Conservation (phyloP, 2,888 invertebrate genomes). For the Heliconius erato region DNA sequence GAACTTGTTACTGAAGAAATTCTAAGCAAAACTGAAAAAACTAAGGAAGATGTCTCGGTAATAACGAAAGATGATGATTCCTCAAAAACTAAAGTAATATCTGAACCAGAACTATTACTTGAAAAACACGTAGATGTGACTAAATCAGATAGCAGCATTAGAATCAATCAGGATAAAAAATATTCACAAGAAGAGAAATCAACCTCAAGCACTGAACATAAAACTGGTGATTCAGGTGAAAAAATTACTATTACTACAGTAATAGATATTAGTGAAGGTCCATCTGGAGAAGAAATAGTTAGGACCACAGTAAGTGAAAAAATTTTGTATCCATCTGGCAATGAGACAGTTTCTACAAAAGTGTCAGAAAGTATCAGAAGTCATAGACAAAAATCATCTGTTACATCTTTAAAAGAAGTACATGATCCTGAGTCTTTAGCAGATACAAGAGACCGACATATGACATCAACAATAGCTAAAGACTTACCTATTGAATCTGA, state of each 20-base stretch:
- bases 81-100: neutral
- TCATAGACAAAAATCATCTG: neutral
- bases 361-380: constrained; percentile 45
- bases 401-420: neutral
- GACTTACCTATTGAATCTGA: neutral
- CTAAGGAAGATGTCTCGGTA: neutral
- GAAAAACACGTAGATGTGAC: neutral
- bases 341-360: constrained; percentile 41
- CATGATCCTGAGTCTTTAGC: neutral
- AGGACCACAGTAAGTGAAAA: constrained; percentile 45
- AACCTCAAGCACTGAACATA: constrained; percentile 13
- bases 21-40: constrained; percentile 21
- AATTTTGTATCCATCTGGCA: constrained; percentile 44
- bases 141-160: neutral
- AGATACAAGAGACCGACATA: neutral
- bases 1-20: constrained; percentile 57
- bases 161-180: neutral
- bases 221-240: constrained; percentile 35
- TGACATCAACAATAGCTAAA: constrained; percentile 1
- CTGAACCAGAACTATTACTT: neutral
- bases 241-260: constrained; percentile 44
- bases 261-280: constrained; percentile 45
- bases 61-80: neutral
- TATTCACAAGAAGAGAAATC: constrained; percentile 19
- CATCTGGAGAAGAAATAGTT: constrained; percentile 42